These are phyloP conservation scores for Crocuta crocuta DNA, from an alignment of 2,113 vertebrate species.

Conservation along the genomic window DNA sequence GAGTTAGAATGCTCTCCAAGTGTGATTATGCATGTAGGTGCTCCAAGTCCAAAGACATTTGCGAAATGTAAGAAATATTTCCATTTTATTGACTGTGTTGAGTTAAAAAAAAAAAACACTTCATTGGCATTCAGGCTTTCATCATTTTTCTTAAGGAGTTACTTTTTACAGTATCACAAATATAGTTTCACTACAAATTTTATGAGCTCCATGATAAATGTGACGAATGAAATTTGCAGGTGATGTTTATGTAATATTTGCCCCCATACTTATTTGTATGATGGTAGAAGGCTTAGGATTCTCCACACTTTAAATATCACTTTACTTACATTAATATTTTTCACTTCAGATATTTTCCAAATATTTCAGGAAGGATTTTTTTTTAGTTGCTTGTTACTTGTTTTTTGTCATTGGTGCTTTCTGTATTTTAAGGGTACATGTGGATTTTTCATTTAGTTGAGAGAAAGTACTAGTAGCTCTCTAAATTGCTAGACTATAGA, in stretches of 20 bases:
- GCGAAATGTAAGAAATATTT: conserved; percentile 44
- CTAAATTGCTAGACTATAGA: not conserved
- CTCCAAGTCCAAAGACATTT: conserved; percentile 27
- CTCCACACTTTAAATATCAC: conserved; percentile 4
- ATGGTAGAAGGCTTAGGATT: not conserved
- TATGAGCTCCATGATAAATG: not conserved
- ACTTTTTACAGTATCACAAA: not conserved
- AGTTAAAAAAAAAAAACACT: not conserved
- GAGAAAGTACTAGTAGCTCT: not conserved
- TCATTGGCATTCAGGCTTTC: not conserved
- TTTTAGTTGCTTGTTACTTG: not conserved
- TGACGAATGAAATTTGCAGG: not conserved
- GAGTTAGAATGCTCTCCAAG: not conserved
- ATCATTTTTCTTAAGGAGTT: not conserved
- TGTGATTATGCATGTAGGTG: not conserved
- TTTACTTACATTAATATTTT: not conserved
- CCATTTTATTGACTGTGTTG: not conserved
- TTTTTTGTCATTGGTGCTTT: conserved; percentile 22
- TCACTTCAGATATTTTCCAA: conserved; percentile 21
- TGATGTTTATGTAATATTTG: not conserved
- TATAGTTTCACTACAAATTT: not conserved
- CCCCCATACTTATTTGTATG: not conserved
- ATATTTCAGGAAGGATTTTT: conserved; percentile 6
- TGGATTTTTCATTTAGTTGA: conserved; percentile 1
- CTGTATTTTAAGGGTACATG: not conserved